Evolutionary conservation across 2,113 vertebrate species (phyloP).

Genomic region (Ahaetulla prasina): DNA sequence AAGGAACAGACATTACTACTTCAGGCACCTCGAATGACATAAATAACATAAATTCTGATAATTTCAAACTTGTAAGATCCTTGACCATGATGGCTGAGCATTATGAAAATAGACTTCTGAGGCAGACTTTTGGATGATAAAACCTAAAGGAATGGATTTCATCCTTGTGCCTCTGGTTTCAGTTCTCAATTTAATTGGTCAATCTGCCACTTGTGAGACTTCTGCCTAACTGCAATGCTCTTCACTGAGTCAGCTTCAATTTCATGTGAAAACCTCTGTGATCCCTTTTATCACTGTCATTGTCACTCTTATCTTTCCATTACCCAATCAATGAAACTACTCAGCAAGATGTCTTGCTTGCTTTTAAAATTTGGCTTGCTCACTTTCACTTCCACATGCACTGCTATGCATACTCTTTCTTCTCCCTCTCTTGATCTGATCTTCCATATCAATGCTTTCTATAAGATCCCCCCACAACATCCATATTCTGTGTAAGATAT

Average conservation of each 20-base stretch:
- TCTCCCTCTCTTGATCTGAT: neutral
- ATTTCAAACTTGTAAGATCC: neutral
- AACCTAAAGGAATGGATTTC: neutral
- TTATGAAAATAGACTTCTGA: neutral
- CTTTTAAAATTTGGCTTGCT: neutral
- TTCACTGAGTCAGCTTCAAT: neutral
- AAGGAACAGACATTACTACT: neutral
- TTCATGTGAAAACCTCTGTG: neutral
- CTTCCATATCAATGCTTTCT: neutral
- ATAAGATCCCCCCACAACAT: neutral
- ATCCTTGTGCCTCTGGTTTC: neutral
- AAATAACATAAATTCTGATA: neutral
- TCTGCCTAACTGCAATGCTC: neutral
- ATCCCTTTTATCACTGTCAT: neutral
- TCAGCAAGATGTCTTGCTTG: neutral
- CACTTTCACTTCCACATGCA: neutral
- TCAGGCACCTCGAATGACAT: neutral
- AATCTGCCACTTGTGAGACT: neutral
- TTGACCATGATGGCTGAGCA: neutral
- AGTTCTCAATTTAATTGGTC: neutral
- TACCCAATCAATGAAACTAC: conserved; percentile 4
- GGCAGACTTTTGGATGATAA: neutral
- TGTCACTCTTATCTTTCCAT: neutral
- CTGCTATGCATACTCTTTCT: neutral
- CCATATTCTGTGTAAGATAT: neutral